Percentiles rank a stretch among this genome's conserved stretches.
Evolutionary conservation across 1,140 invertebrate genomes (phyloP).

Genomic region (Orussus abietinus): DNA sequence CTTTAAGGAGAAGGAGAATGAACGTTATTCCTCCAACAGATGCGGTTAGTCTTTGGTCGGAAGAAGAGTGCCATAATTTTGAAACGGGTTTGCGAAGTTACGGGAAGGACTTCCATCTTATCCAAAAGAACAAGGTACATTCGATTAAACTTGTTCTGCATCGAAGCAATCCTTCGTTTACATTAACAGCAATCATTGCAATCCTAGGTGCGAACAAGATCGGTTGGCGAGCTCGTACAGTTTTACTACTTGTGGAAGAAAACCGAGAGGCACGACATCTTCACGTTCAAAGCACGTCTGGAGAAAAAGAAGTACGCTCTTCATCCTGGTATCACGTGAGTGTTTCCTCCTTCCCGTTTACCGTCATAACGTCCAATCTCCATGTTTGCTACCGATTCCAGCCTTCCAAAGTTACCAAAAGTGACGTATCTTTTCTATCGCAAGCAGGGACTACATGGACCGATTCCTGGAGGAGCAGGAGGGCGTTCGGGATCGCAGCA

Average conservation of each 20-base stretch:
- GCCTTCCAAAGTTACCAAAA: constrained; percentile 3
- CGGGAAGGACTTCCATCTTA: constrained; percentile 94
- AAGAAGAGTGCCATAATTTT: constrained; percentile 96
- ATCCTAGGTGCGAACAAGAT: constrained; percentile 86
- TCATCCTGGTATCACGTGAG: constrained; percentile 68
- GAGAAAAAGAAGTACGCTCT: constrained; percentile 77
- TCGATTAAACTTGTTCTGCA: background rate
- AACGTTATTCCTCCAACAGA: constrained; percentile 70
- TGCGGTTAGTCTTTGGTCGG: constrained; percentile 88
- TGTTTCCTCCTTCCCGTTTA: constrained; percentile 42
- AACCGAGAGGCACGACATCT: constrained; percentile 92
- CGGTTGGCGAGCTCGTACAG: constrained; percentile 95
- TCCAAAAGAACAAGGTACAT: constrained; percentile 86
- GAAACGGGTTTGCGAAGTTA: constrained; percentile 88
- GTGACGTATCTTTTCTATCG: constrained; percentile 24
- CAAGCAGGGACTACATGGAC: constrained; percentile 69
- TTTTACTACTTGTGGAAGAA: constrained; percentile 99
- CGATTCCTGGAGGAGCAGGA: constrained; percentile 71
- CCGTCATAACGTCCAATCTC: background rate
- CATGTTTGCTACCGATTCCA: too few species aligned
- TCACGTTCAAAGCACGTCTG: constrained; percentile 69
- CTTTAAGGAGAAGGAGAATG: constrained; percentile 77
- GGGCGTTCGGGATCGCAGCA: constrained; percentile 51
- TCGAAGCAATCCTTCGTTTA: constrained; percentile 2
- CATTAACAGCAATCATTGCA: constrained; percentile 7